A percentile compares a stretch with the other conserved stretches of the same genome.
Conservation (phyloP, 2,113 vertebrate species). For the Apteryx mantelli region DNA sequence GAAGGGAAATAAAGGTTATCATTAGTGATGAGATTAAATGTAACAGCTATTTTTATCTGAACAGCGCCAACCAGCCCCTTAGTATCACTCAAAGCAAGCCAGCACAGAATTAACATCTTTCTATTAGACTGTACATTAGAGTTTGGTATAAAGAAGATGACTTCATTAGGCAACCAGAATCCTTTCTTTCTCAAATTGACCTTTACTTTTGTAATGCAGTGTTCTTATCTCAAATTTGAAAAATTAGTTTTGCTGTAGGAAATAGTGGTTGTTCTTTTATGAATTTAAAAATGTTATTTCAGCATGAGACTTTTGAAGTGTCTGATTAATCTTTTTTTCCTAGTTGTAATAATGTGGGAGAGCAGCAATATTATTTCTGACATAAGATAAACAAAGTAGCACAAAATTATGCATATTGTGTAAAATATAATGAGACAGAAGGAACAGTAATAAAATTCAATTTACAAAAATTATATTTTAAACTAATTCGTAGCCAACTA, state of each 20-base stretch:
- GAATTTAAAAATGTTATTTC: slow-evolving; percentile 7
- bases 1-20: slow-evolving; percentile 31
- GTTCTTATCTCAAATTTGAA: neutral
- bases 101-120: slow-evolving; percentile 28
- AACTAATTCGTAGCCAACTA: neutral
- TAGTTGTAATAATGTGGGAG: neutral
- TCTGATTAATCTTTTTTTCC: slow-evolving; percentile 41
- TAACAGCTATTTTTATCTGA: slow-evolving; percentile 26
- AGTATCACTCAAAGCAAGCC: slow-evolving; percentile 3
- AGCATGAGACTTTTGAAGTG: slow-evolving; percentile 9
- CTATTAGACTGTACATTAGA: neutral
- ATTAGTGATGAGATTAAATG: neutral
- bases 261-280: neutral
- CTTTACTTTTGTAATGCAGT: neutral
- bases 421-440: neutral
- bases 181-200: neutral
- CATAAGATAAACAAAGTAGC: slow-evolving; percentile 43
- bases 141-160: neutral
- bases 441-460: slow-evolving; percentile 7
- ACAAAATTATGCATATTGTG: slow-evolving; percentile 29
- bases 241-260: neutral
- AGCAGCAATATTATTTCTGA: slow-evolving; percentile 37
- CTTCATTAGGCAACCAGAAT: slow-evolving; percentile 11
- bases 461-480: slow-evolving; percentile 37
- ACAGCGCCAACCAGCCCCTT: neutral